phyloP scores from a whole-genome alignment of 2,797 vertebrate genomes.

The Sandelia bainsii region DNA sequence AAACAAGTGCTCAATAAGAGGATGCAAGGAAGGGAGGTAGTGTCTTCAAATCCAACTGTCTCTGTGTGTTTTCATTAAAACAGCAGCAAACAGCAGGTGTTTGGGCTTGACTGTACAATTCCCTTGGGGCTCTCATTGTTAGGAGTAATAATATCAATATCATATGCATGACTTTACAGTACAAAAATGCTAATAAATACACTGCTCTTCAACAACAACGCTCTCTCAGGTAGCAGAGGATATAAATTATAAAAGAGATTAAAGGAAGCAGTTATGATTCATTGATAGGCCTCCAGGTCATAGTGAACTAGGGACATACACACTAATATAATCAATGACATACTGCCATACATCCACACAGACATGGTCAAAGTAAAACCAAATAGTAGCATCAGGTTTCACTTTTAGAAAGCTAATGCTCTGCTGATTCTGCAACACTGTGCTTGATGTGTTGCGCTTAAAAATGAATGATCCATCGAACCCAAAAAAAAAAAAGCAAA shows the following conservation, averaged over 20 bases:
- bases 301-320: constrained; percentile 5
- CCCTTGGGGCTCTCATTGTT: constrained; percentile 9
- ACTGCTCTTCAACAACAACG: constrained; percentile 8
- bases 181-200: constrained; percentile 48
- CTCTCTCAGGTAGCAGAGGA: constrained; percentile 22
- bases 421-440: constrained; percentile 27
- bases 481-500: too few relatives aligned
- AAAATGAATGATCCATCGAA: constrained; percentile 5
- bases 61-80: constrained; percentile 22
- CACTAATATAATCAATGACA: constrained; percentile 24
- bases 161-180: constrained; percentile 39
- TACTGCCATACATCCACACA: constrained; percentile 21
- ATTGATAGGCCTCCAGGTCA: constrained; percentile 41
- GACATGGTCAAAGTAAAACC: constrained; percentile 2
- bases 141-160: constrained; percentile 29
- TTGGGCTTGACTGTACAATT: constrained; percentile 8
- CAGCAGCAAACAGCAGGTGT: constrained; percentile 40
- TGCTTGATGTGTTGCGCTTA: neutral
- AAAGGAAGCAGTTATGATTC: constrained; percentile 56
- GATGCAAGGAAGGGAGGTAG: constrained; percentile 30
- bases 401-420: constrained; percentile 5
- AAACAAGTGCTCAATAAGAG: constrained; percentile 4
- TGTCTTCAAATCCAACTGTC: constrained; percentile 13
- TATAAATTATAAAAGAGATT: constrained; percentile 29
- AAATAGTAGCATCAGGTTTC: constrained; percentile 16